These are phyloP conservation scores for Hermodice carunculata DNA, from an alignment of 2,888 invertebrate species.

Conservation along the genomic window DNA sequence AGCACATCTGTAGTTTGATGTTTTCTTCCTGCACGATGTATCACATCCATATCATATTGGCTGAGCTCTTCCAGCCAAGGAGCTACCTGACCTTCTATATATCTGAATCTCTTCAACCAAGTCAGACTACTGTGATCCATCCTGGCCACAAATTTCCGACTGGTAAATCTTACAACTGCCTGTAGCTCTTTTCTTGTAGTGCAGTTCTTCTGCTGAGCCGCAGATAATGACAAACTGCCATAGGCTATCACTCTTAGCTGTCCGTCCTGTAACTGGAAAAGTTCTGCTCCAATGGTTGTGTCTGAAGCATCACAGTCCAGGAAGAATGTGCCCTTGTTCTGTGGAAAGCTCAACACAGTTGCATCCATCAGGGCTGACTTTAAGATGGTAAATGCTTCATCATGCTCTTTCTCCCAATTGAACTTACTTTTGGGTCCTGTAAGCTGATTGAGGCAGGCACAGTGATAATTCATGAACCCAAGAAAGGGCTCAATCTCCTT, in stretches of 20 bases:
- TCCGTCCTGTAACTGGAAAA: constrained; percentile 15
- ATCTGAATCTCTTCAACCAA: constrained; percentile 19
- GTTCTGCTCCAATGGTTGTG: constrained; percentile 4
- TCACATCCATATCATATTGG: not conserved
- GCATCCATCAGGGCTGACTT: no score
- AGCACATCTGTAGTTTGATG: no score
- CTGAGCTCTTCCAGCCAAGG: not conserved
- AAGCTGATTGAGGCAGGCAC: no score
- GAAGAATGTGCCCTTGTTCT: no score
- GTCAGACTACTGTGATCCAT: constrained; percentile 11
- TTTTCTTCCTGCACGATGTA: no score
- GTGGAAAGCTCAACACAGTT: no score
- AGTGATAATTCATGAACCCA: no score
- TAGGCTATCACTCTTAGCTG: constrained; percentile 5
- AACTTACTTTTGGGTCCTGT: no score
- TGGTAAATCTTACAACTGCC: constrained; percentile 15
- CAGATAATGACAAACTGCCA: constrained; percentile 4
- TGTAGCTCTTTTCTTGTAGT: constrained; percentile 17
- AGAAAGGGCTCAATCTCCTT: no score
- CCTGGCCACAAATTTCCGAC: not conserved
- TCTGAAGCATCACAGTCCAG: no score
- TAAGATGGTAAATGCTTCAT: no score
- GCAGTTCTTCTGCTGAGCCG: constrained; percentile 15
- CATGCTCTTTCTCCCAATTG: no score
- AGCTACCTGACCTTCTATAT: constrained; percentile 11